phyloP scores from a whole-genome alignment of 2,113 vertebrate species.

The Trematomus loennbergii region DNA sequence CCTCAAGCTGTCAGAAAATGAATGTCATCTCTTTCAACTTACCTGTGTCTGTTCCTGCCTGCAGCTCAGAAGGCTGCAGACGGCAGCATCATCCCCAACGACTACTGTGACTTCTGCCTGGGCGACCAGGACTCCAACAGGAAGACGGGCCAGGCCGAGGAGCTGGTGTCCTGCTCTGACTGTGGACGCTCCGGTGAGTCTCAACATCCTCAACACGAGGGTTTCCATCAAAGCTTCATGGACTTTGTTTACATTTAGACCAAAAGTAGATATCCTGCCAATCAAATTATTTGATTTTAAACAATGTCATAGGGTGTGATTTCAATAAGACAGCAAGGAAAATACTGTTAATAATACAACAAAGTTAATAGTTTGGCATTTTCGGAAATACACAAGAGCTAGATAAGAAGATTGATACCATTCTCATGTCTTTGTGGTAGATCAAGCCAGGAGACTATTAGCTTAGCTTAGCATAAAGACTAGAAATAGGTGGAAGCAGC shows the following conservation, averaged over 20 bases:
- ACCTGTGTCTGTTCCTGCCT: conserved; percentile 15
- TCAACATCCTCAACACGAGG: background rate
- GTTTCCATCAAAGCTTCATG: background rate
- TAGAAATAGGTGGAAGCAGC: background rate
- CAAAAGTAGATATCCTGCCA: background rate
- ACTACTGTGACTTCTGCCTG: conserved; percentile 99
- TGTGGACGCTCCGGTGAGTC: conserved; percentile 98
- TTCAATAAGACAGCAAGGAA: background rate
- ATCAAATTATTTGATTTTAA: background rate
- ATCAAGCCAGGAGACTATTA: background rate
- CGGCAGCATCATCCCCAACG: conserved; percentile 94
- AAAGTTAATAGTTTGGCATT: background rate
- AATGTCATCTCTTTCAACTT: background rate
- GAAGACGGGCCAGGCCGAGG: conserved; percentile 96
- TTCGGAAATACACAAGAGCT: background rate
- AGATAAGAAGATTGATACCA: background rate
- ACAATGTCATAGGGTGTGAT: background rate
- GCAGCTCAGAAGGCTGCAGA: conserved; percentile 96
- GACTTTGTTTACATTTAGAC: background rate
- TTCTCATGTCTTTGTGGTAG: background rate
- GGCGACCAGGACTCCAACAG: conserved; percentile 96
- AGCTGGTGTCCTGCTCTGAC: conserved; percentile 98
- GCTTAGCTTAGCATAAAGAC: conserved; percentile 1
- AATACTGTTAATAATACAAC: background rate
- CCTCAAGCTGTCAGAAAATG: background rate